Base-by-base conservation (phyloP, 2,888 invertebrate species). In the Zhuqinia jingwanae region DNA sequence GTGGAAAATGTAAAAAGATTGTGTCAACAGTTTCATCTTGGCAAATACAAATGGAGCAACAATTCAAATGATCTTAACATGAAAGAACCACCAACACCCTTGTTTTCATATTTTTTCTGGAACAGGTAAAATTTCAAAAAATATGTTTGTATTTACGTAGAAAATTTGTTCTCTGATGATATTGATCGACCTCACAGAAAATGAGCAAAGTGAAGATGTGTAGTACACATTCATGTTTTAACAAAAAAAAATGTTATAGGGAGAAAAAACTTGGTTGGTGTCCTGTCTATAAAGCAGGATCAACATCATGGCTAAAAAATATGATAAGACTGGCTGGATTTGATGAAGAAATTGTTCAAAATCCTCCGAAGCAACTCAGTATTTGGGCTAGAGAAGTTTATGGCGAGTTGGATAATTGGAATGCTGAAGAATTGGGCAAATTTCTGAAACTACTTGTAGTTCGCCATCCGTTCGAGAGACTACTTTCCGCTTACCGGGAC, bases 301-400 rank as follows among this genome's bases (percentile, higher is more conserved):
- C 97, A n/a, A 96, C 97, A 20, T 96, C 97, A 0, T 97, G 97
- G 97, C 96, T 97, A 95, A 96, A 96, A 93, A 97, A 97, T 93
- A 97, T 97, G 93, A 96, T 97, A 92, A 93, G 96, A 78, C 94
- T 97, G 92, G 96, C 96, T 10, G 97, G 97, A 91, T 96, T 92
- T 22, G 78, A 92, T 0, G 93, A 93, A 77, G 89, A 91, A 8
- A 91, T 92, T 68, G 88, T 93, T 8, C 87, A 87, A n/a, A 91
- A 89, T 63, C 90, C 91, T 13, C 88, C 89, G 45, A 89, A 91
- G 58, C 92, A 92, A 85, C 91, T 92, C 5, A 92, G 92, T 80
- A 90, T 91, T 13, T 78, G 91, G 89, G 92, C 91, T 88, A 90
- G 91, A 90, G 92, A 89, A 91, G 92, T 91, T 85, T 93, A 91